Evolutionary conservation across 2,888 invertebrate species (phyloP).

Genomic region (Perizoma affinitatum): DNA sequence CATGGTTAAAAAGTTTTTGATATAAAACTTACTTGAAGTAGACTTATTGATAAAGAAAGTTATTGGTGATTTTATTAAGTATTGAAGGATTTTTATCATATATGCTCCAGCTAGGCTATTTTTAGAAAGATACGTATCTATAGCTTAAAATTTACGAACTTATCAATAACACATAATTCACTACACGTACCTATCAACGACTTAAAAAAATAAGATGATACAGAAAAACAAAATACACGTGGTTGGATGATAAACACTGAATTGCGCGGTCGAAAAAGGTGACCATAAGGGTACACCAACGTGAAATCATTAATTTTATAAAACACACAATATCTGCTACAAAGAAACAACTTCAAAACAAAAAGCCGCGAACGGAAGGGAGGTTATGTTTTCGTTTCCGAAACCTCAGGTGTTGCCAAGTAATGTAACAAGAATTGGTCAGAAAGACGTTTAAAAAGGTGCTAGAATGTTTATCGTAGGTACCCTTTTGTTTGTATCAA

Average conservation of each 20-base stretch:
- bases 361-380: slow-evolving; percentile 38
- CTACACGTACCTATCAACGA: background rate
- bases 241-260: slow-evolving; percentile 1
- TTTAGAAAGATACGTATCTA: slow-evolving; percentile 19
- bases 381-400: too few relatives aligned
- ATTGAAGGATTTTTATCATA: slow-evolving; percentile 46
- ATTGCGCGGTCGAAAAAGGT: background rate
- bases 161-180: background rate
- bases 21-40: slow-evolving; percentile 10
- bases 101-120: background rate
- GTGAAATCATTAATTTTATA: slow-evolving; percentile 4
- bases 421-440: too few relatives aligned
- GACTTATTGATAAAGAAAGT: slow-evolving; percentile 28
- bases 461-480: too few relatives aligned
- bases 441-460: too few relatives aligned
- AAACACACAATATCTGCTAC: slow-evolving; percentile 3
- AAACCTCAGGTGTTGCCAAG: too few relatives aligned
- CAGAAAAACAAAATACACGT: slow-evolving; percentile 9
- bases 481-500: too few relatives aligned
- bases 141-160: background rate
- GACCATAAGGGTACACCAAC: background rate
- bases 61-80: slow-evolving; percentile 36
- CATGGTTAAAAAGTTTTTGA: slow-evolving; percentile 48
- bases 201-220: background rate
- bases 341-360: background rate